Conservation (phyloP, 2,888 invertebrate species). For the Mylabris sibirica region DNA sequence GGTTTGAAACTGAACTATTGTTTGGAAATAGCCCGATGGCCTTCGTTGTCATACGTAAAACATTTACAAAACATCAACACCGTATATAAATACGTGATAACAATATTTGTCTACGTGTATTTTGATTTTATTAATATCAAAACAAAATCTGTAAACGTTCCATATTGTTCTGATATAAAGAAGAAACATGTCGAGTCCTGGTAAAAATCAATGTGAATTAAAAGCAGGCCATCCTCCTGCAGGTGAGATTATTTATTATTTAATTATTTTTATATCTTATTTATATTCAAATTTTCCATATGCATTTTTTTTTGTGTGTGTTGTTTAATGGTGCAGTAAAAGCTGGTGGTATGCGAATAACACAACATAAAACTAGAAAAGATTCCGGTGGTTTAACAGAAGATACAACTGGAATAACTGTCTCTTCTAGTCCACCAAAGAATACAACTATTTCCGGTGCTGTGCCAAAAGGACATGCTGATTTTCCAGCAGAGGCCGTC, state of each 20-base stretch:
- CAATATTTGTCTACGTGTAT: constrained; percentile 32
- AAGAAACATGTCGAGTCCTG: constrained; percentile 63
- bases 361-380: constrained; percentile 81
- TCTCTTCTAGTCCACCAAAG: constrained; percentile 79
- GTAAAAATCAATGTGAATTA: constrained; percentile 73
- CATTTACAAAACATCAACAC: background rate
- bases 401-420: constrained; percentile 76
- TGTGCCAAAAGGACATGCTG: constrained; percentile 81
- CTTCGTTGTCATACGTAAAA: background rate
- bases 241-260: constrained; percentile 67
- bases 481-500: constrained; percentile 88
- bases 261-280: constrained; percentile 13
- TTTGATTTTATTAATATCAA: constrained; percentile 27
- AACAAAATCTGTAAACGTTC: constrained; percentile 23
- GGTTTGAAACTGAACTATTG: background rate
- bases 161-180: constrained; percentile 30
- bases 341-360: constrained; percentile 92
- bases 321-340: constrained; percentile 69
- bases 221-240: constrained; percentile 92
- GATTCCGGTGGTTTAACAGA: constrained; percentile 72
- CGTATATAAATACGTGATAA: constrained; percentile 5
- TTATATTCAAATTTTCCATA: too few species aligned
- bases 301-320: constrained; percentile 22
- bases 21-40: background rate
- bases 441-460: constrained; percentile 81